Conservation (phyloP, 2,797 vertebrate species). For the Neopelma chrysocephalum region DNA sequence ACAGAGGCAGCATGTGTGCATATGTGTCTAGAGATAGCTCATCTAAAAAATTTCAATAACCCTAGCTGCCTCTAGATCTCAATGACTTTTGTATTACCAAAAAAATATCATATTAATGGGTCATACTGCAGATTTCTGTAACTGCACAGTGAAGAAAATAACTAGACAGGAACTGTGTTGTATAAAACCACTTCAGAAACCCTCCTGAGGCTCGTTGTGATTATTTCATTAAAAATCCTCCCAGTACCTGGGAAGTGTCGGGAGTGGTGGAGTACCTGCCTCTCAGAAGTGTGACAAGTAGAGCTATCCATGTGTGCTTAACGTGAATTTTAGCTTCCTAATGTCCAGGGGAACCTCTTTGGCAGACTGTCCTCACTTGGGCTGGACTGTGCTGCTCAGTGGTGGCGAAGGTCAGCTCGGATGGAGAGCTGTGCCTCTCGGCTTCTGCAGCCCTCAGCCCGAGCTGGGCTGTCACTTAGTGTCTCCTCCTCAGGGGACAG, state of each 20-base stretch:
- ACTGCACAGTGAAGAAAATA: neutral
- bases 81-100: neutral
- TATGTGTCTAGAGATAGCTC: neutral
- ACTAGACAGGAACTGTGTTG: neutral
- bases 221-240: neutral
- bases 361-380: neutral
- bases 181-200: neutral
- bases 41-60: neutral
- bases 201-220: neutral
- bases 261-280: neutral
- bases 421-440: neutral
- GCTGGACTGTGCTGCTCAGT: neutral
- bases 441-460: neutral
- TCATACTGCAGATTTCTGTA: neutral
- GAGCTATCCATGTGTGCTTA: rapidly evolving
- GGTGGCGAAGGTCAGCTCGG: neutral
- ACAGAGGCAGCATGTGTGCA: neutral
- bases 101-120: neutral
- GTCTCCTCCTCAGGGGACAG: neutral
- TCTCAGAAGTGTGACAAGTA: neutral
- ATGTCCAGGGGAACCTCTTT: neutral
- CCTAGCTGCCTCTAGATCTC: neutral
- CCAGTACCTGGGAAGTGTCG: rapidly evolving
- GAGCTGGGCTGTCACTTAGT: neutral
- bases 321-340: neutral